Evolutionary conservation across 1,140 invertebrate species (phyloP).

Genomic region (Ctenoplectra terminalis): DNA sequence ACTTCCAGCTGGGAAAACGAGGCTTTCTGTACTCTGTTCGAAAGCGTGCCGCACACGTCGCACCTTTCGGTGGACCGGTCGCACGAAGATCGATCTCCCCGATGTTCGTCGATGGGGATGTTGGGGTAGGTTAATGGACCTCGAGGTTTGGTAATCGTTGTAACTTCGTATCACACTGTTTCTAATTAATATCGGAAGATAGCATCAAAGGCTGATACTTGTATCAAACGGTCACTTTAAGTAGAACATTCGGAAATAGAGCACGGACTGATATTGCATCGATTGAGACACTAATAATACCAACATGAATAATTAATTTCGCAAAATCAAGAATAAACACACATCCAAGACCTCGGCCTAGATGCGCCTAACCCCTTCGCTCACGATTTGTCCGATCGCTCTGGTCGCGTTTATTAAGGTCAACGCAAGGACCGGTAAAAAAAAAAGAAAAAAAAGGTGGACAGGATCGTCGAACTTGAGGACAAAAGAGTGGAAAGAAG

Average conservation of each 20-base stretch:
- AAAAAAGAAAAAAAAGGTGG: not conserved
- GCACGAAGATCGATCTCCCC: not conserved
- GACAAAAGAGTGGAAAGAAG: constrained; percentile 51
- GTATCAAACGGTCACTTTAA: too few species aligned
- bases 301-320: too few species aligned
- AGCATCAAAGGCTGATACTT: too few species aligned
- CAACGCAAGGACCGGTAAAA: not conserved
- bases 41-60: not conserved
- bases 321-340: too few species aligned
- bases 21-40: not conserved
- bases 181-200: too few species aligned
- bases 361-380: not conserved
- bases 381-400: too few species aligned
- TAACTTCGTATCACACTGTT: too few species aligned
- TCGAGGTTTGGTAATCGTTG: too few species aligned
- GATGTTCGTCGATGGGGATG: not conserved
- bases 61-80: not conserved
- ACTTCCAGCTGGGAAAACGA: not conserved
- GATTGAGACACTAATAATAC: too few species aligned
- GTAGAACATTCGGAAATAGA: too few species aligned
- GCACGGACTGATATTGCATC: too few species aligned
- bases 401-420: not conserved
- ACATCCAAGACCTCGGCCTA: too few species aligned
- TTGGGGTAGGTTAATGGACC: not conserved
- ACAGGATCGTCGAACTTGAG: not conserved